These are phyloP conservation scores for Mythimna loreyi DNA, from an alignment of 2,888 invertebrate species.

Conservation along the genomic window DNA sequence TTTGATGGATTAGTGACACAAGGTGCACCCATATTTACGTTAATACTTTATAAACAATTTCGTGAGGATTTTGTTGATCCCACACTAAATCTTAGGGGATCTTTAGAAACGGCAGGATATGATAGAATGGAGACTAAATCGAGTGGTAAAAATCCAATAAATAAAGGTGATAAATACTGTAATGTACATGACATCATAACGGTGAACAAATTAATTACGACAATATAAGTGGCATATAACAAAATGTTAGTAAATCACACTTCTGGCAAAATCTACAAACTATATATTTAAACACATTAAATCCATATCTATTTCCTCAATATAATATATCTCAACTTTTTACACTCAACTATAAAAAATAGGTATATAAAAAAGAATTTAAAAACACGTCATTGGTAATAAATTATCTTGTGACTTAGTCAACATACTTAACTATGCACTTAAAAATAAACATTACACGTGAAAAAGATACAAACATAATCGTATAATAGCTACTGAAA, in stretches of 20 bases:
- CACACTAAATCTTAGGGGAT: not conserved
- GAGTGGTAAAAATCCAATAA: not conserved
- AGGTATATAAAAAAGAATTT: constrained; percentile 83
- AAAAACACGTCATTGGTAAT: constrained; percentile 91
- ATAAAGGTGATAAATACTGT: constrained; percentile 41
- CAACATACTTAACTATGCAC: constrained; percentile 83
- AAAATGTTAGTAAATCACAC: constrained; percentile 87
- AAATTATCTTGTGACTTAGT: constrained; percentile 91
- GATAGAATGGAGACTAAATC: not conserved
- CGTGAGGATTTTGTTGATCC: no score
- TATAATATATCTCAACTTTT: constrained; percentile 83
- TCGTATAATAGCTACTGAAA: constrained; percentile 68
- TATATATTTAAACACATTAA: constrained; percentile 77
- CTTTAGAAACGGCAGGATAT: not conserved
- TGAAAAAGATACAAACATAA: constrained; percentile 68
- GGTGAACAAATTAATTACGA: constrained; percentile 65
- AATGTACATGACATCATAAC: constrained; percentile 15
- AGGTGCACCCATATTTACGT: no score
- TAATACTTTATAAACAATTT: no score
- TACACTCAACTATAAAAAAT: constrained; percentile 85
- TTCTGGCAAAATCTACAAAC: constrained; percentile 81
- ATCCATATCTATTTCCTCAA: constrained; percentile 77
- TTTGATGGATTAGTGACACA: no score
- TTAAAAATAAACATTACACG: constrained; percentile 74
- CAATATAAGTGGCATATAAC: constrained; percentile 69